Evolutionary conservation across 2,888 invertebrate genomes (phyloP).

Genomic region (Xestia ashworthii): DNA sequence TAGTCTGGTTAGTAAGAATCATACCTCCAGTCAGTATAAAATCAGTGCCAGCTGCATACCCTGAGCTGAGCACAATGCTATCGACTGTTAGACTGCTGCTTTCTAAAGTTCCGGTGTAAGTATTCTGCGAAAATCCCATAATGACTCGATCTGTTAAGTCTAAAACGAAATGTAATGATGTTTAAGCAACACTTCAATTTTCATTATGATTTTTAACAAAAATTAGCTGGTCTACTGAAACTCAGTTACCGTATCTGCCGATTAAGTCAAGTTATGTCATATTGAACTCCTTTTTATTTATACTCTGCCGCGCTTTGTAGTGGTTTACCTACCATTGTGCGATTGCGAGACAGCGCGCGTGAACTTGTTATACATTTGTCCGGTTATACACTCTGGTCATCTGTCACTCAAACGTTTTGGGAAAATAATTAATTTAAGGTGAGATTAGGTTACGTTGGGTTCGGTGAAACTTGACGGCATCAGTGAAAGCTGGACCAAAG

Average conservation of each 20-base stretch:
- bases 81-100: slow-evolving; percentile 69
- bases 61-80: slow-evolving; percentile 73
- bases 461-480: too few species aligned
- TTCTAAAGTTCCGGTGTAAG: slow-evolving; percentile 75
- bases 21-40: slow-evolving; percentile 78
- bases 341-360: too few species aligned
- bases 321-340: too few species aligned
- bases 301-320: too few species aligned
- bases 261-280: too few species aligned
- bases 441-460: too few species aligned
- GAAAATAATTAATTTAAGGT: too few species aligned
- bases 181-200: neutral
- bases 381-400: too few species aligned
- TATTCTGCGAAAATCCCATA: slow-evolving; percentile 73
- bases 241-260: neutral
- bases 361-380: too few species aligned
- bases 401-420: too few species aligned
- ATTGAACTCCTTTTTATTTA: too few species aligned
- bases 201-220: neutral
- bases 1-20: slow-evolving; percentile 9
- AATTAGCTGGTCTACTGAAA: neutral
- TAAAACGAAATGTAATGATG: slow-evolving; percentile 5
- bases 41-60: slow-evolving; percentile 71
- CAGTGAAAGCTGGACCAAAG: too few species aligned
- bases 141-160: slow-evolving; percentile 45